A percentile compares a stretch with the other conserved stretches of the same genome.
Conservation (phyloP, 2,113 vertebrate genomes). For the Marmota monax region DNA sequence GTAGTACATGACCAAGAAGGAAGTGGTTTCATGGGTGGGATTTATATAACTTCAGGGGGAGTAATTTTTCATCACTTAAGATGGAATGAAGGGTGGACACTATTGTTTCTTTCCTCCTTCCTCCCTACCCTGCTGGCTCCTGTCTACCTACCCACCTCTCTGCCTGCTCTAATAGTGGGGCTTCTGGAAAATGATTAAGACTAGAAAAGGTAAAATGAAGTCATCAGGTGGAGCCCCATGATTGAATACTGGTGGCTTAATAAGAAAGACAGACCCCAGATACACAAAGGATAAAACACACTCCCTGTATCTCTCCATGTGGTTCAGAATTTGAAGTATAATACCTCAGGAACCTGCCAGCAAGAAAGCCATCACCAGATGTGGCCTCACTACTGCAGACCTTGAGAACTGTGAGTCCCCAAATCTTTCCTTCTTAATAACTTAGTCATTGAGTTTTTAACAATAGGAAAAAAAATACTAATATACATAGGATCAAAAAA, state of each 20-base stretch:
- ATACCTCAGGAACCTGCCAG: too few species aligned
- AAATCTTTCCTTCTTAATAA: not conserved
- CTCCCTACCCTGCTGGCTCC: too few species aligned
- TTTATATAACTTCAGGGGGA: too few species aligned
- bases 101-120: too few species aligned
- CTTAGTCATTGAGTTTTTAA: not conserved
- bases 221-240: not conserved
- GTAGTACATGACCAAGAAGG: too few species aligned
- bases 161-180: too few species aligned
- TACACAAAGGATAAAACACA: not conserved
- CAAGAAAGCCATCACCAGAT: not conserved
- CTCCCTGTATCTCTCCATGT: not conserved
- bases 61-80: too few species aligned
- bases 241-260: not conserved
- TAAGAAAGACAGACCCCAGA: not conserved
- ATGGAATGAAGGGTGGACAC: too few species aligned
- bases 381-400: accelerated
- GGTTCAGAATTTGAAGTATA: not conserved
- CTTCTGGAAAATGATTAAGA: not conserved
- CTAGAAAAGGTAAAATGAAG: too few species aligned
- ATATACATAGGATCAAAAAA: not conserved
- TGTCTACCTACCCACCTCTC: too few species aligned
- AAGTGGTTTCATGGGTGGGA: too few species aligned
- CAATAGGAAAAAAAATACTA: not conserved
- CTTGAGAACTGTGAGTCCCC: not conserved